These are phyloP conservation scores for Oxytorus armatus DNA, from an alignment of 2,888 invertebrate species.

Conservation along the genomic window DNA sequence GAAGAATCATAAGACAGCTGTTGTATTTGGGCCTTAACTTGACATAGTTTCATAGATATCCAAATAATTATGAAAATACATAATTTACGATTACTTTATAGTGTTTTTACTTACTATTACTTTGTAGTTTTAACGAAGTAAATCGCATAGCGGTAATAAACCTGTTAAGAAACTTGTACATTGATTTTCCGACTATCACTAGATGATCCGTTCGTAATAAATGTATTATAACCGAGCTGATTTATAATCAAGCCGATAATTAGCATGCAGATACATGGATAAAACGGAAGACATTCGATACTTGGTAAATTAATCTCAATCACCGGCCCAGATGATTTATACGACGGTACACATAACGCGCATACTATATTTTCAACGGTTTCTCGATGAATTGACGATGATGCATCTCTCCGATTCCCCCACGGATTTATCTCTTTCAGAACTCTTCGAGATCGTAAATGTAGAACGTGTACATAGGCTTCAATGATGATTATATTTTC, in stretches of 20 bases:
- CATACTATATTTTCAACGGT: background rate
- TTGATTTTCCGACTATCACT: too few species aligned
- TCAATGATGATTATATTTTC: background rate
- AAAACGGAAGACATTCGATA: background rate
- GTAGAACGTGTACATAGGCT: slow-evolving; percentile 1
- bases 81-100: background rate
- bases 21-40: background rate
- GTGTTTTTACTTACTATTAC: too few species aligned
- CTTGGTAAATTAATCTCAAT: slow-evolving; percentile 28
- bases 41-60: background rate
- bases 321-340: slow-evolving; percentile 17
- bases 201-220: background rate
- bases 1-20: background rate
- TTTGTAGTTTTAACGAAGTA: background rate
- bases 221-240: background rate
- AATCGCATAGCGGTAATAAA: slow-evolving; percentile 5
- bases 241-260: slow-evolving; percentile 10
- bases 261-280: slow-evolving; percentile 25
- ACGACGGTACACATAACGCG: background rate
- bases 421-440: background rate
- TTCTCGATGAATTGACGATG: background rate
- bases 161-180: background rate
- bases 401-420: background rate
- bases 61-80: background rate
- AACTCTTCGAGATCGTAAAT: background rate